Conservation (phyloP, 2,797 vertebrate genomes). For the Danio tinwini region DNA sequence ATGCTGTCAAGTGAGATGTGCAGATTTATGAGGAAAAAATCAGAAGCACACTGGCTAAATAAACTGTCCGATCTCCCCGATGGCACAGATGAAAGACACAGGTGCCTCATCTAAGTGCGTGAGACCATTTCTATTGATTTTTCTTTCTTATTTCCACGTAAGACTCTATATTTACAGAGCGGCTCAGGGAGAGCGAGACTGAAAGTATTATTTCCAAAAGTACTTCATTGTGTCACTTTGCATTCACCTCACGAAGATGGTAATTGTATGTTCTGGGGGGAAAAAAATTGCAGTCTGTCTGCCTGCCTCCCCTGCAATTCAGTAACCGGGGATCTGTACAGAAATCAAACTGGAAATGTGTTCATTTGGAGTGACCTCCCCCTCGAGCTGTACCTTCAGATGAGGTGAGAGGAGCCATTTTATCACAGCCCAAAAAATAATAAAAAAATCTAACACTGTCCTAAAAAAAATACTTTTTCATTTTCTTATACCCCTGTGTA, state of each 20-base stretch:
- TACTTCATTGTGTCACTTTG: slow-evolving; percentile 50
- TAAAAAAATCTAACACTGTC: slow-evolving; percentile 9
- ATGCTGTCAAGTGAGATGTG: slow-evolving; percentile 31
- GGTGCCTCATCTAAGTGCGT: slow-evolving; percentile 26
- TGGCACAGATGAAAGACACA: slow-evolving; percentile 35
- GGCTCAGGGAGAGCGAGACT: not conserved
- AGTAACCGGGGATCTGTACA: slow-evolving; percentile 49
- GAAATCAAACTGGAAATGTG: slow-evolving; percentile 60
- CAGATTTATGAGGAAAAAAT: slow-evolving; percentile 24
- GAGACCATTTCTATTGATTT: slow-evolving; percentile 24
- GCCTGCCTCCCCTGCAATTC: slow-evolving; percentile 53
- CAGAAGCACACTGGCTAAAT: slow-evolving; percentile 35
- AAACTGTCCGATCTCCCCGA: slow-evolving; percentile 37
- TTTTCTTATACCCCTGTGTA: not conserved
- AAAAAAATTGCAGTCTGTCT: slow-evolving; percentile 60
- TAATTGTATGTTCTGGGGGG: slow-evolving; percentile 58
- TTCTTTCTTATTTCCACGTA: slow-evolving; percentile 23
- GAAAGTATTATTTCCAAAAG: slow-evolving; percentile 39
- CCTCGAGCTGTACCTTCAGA: slow-evolving; percentile 50
- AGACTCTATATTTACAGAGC: slow-evolving; percentile 41
- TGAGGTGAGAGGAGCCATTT: slow-evolving; percentile 39
- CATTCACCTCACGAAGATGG: slow-evolving; percentile 58
- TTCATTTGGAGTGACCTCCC: slow-evolving; percentile 57
- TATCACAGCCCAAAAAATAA: not conserved
- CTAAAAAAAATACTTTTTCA: not conserved